These are phyloP conservation scores for Cichladusa arquata DNA, from an alignment of 2,113 vertebrate species.

Conservation along the genomic window DNA sequence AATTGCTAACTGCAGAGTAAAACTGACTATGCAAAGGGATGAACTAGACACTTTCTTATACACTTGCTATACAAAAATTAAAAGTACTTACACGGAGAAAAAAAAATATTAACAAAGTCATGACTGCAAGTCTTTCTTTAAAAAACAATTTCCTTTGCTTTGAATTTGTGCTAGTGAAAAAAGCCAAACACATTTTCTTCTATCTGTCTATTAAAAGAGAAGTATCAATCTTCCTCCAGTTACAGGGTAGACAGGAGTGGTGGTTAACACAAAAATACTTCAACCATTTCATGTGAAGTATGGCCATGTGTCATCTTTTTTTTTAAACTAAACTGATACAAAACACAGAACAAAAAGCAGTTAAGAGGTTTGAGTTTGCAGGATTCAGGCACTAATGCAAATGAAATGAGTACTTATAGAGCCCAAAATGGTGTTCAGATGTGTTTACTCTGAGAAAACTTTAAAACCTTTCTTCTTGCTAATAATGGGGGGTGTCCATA, in stretches of 20 bases:
- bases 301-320: too few species aligned
- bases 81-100: background rate
- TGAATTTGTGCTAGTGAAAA: background rate
- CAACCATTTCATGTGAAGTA: background rate
- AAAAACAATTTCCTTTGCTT: background rate
- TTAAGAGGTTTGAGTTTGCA: background rate
- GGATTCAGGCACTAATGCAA: background rate
- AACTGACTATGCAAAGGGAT: background rate
- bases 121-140: background rate
- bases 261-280: background rate
- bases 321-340: background rate
- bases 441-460: background rate
- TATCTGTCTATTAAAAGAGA: background rate
- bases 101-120: background rate
- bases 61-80: background rate
- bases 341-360: background rate
- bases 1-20: background rate
- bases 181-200: background rate
- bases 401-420: rapidly evolving
- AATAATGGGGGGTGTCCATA: rapidly evolving
- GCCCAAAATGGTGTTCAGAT: background rate
- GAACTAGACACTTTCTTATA: background rate
- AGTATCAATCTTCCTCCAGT: background rate
- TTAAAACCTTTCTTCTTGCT: background rate
- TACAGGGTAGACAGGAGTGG: background rate